phyloP scores from a whole-genome alignment of 1,140 invertebrate species.

The Macrosteles quadrilineatus region DNA sequence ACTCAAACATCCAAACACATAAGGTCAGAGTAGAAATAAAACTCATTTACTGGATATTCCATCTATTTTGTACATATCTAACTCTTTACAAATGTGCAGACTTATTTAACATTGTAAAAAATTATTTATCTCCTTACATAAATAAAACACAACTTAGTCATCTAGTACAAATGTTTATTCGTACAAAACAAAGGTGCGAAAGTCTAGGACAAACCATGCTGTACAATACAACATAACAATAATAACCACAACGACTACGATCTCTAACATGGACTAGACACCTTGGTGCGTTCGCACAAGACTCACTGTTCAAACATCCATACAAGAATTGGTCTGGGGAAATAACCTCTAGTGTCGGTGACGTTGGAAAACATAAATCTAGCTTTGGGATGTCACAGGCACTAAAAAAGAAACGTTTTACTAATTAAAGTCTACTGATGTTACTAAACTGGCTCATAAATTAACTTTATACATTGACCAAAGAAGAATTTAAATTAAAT shows the following conservation, averaged over 20 bases:
- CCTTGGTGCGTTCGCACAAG: neutral
- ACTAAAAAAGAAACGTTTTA: neutral
- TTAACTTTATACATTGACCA: neutral
- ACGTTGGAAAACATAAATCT: conserved; percentile 7
- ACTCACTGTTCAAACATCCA: neutral
- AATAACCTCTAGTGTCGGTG: neutral
- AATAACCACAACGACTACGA: neutral
- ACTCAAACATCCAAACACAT: too few relatives aligned
- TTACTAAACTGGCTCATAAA: neutral
- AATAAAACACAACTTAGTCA: neutral
- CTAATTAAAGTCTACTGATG: neutral
- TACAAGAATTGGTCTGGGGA: neutral
- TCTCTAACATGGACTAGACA: conserved; percentile 17
- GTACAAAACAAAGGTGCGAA: conserved; percentile 16
- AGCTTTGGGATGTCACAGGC: neutral
- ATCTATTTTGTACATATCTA: conserved; percentile 22
- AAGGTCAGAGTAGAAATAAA: too few relatives aligned
- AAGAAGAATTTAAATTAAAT: neutral
- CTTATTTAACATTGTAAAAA: conserved; percentile 18
- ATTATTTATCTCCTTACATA: neutral
- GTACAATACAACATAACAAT: neutral
- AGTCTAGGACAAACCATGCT: neutral
- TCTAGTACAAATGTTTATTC: neutral
- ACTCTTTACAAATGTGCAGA: conserved; percentile 16
- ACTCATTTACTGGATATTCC: neutral